Percentiles rank a stretch among this genome's conserved stretches.
Evolutionary conservation across 2,797 vertebrate genomes (phyloP).

Genomic region (Phoxinus dragarum): DNA sequence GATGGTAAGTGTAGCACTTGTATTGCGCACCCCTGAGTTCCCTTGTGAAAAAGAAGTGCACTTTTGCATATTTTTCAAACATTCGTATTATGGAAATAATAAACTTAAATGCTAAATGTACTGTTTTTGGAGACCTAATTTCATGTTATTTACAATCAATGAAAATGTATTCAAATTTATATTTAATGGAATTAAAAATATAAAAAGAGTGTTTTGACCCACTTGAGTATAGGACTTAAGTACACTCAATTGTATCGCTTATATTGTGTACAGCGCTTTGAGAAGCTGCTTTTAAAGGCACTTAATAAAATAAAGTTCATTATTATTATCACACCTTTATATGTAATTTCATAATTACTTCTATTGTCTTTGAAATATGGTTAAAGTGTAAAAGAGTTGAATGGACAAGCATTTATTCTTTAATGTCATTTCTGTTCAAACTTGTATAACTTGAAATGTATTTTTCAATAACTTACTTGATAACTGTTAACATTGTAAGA

Average conservation of each 20-base stretch:
- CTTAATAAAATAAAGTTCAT: too few species aligned
- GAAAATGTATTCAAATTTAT: not conserved
- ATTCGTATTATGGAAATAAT: not conserved
- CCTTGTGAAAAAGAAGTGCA: not conserved
- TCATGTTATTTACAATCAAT: slow-evolving; percentile 3
- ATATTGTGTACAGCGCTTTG: not conserved
- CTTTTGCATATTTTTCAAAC: not conserved
- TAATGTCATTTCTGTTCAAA: not conserved
- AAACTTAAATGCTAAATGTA: not conserved
- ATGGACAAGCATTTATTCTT: not conserved
- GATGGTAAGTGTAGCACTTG: not conserved
- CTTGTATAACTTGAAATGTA: not conserved
- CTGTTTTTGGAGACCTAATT: not conserved
- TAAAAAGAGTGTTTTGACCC: not conserved
- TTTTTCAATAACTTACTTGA: not conserved
- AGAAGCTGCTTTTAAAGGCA: too few species aligned
- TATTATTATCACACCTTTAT: not conserved
- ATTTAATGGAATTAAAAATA: not conserved
- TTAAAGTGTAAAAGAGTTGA: not conserved
- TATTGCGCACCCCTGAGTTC: not conserved
- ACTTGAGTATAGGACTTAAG: not conserved
- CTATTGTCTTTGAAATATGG: not conserved
- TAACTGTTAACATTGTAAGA: not conserved
- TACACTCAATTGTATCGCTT: not conserved
- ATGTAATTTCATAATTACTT: not conserved